Evolutionary conservation across 2,797 vertebrate species (phyloP).

Genomic region (Pseudochirops corinnae): DNA sequence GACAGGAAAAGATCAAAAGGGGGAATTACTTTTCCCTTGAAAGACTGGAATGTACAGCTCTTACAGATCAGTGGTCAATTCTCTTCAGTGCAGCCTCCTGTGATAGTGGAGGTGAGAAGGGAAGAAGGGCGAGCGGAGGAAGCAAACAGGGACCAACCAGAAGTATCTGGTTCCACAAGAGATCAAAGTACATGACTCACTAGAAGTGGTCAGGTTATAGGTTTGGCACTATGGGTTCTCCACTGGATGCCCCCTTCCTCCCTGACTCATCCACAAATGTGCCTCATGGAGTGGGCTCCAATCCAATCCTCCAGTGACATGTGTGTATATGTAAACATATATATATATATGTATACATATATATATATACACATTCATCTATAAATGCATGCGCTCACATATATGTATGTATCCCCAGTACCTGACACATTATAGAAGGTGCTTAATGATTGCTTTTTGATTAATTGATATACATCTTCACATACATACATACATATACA

Average conservation of each 20-base stretch:
- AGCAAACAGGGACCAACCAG: not conserved
- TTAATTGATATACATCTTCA: not conserved
- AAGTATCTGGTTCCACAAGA: not conserved
- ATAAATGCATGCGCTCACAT: no score
- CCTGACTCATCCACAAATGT: no score
- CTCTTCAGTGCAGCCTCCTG: not conserved
- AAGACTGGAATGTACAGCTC: not conserved
- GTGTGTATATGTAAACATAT: not conserved
- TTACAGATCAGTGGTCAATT: not conserved
- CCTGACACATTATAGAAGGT: not conserved
- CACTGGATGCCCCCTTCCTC: no score
- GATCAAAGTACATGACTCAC: not conserved
- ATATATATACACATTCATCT: not conserved
- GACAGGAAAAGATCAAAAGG: not conserved
- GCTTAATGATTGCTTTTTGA: not conserved
- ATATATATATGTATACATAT: not conserved
- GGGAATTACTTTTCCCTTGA: not conserved
- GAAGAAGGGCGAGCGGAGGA: not conserved
- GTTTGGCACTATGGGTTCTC: no score
- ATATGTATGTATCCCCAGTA: not conserved
- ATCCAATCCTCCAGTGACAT: not conserved
- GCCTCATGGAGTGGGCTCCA: not conserved
- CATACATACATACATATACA: not conserved
- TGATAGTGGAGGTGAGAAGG: not conserved
- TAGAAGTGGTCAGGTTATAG: not conserved